Base-by-base conservation (phyloP, 2,797 vertebrate genomes). In the Diplodus puntazzo region DNA sequence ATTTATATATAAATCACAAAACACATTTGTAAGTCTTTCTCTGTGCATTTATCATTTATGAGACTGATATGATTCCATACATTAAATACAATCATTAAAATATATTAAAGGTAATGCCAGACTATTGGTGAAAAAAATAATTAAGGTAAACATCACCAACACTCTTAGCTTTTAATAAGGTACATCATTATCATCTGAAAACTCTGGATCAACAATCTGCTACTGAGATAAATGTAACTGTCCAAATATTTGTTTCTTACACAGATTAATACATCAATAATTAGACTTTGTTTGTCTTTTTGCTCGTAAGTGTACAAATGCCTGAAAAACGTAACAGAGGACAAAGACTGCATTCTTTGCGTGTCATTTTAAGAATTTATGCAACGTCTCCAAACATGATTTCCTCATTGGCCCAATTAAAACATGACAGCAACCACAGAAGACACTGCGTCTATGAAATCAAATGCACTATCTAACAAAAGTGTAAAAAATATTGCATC, bases 321-420 rank as follows among this genome's bases (percentile, higher is more conserved):
- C 12, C 11, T 30, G 20, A 9, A 57, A 46, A 58, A 43, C 11
- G 21, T 68, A 12, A 43, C 16, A 13, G 25, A 39, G 53, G 59
- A 17, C 71, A 89, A 75, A 80, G 69, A 77, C 79, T 34, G 11
- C 30, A 72, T 73, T 83, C 59, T 17, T 80, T 42, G n/a, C 21
- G 43, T 17, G n/a, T 63, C 12, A 12, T 69, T 90, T 90, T 72
- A 87, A 82, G 49, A 71, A 66, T 89, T 88, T 81, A 90, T 77
- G 25, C 11, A 23, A 17, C 46, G 61, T 69, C 20, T 14, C 45
- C 25, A 80, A 77, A 77, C 20, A 74, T 6, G 12, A 74, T 58
- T 73, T 78, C 27, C 60, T 59, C 34, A 71, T 8, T 30, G 12
- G 11, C 17, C 45, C 0, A 52, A 8, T 68, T 45, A 12, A 63